These are phyloP conservation scores for Paramormyrops kingsleyae DNA, from an alignment of 2,113 vertebrate species.

Conservation along the genomic window DNA sequence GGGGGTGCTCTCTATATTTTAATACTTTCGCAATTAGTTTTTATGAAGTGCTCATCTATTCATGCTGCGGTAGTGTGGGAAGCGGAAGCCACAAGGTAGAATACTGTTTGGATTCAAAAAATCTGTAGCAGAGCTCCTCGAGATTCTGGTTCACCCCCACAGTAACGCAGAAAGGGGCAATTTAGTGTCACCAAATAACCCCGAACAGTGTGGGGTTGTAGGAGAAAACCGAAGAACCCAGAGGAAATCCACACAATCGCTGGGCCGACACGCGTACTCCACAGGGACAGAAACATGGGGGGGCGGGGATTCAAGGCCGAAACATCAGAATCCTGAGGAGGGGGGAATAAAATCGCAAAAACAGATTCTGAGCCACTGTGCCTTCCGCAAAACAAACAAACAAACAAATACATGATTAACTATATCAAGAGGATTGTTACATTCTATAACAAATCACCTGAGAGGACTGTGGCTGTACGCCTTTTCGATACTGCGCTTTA, in stretches of 20 bases:
- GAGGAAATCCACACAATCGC: neutral
- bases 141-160: neutral
- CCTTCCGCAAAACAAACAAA: neutral
- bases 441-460: neutral
- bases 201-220: neutral
- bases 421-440: neutral
- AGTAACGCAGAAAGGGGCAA: neutral
- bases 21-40: neutral
- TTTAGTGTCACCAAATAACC: neutral
- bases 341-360: neutral
- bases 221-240: neutral
- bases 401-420: neutral
- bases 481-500: neutral
- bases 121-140: neutral
- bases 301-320: neutral
- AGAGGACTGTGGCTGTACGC: neutral
- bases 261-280: neutral
- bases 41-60: neutral
- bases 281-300: neutral
- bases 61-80: neutral
- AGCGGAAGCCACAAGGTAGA: neutral
- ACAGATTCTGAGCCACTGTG: neutral
- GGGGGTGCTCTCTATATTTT: neutral
- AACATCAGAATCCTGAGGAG: neutral
- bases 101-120: neutral